phyloP scores from a whole-genome alignment of 1,140 invertebrate genomes.

The Stenopsyche tienmushanensis region DNA sequence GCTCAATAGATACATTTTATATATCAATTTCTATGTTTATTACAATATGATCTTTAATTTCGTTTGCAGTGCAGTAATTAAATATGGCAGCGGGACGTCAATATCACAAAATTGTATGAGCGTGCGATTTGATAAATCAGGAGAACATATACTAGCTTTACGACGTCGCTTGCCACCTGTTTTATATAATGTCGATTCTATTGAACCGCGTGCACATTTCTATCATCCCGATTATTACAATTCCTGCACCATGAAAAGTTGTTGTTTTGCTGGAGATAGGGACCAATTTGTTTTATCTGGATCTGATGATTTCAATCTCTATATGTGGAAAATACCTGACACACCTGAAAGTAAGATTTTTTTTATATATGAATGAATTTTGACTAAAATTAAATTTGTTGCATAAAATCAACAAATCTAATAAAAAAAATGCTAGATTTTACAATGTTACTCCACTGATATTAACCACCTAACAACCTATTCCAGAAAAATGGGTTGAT shows the following conservation, averaged over 20 bases:
- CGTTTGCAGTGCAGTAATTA: conserved; percentile 61
- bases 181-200: conserved; percentile 70
- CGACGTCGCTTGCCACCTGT: conserved; percentile 81
- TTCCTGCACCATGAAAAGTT: conserved; percentile 96
- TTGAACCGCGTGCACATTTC: conserved; percentile 77
- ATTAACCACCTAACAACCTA: no score
- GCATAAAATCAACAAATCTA: no score
- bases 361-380: not conserved
- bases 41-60: not conserved
- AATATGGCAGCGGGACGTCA: conserved; percentile 69
- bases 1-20: no score
- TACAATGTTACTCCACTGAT: no score
- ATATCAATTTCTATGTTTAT: conserved; percentile 3
- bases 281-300: conserved; percentile 89
- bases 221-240: conserved; percentile 92
- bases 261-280: conserved; percentile 86
- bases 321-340: conserved; percentile 81
- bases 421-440: no score
- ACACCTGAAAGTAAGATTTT: conserved; percentile 35
- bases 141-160: conserved; percentile 78
- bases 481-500: conserved; percentile 32
- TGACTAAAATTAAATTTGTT: not conserved
- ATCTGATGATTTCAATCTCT: conserved; percentile 94
- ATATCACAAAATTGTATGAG: conserved; percentile 84
- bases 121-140: conserved; percentile 81